Evolutionary conservation across 2,888 invertebrate species (phyloP).

Genomic region (Ptilodon capucinus): DNA sequence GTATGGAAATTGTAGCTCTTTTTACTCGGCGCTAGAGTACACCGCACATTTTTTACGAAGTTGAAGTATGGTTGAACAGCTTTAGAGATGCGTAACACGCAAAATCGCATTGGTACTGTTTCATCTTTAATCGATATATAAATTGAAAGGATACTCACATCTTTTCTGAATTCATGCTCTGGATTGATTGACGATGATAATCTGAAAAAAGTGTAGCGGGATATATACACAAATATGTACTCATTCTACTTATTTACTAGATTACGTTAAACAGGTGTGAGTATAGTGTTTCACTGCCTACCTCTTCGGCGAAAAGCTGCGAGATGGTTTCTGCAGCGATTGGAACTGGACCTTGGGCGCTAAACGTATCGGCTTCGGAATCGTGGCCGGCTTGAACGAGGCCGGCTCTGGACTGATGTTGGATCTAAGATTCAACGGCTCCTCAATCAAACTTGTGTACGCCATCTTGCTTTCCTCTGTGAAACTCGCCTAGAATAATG

Average conservation of each 20-base stretch:
- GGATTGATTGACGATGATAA: neutral
- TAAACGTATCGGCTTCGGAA: slow-evolving; percentile 40
- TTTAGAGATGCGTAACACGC: too few species aligned
- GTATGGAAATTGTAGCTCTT: too few species aligned
- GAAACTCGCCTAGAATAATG: slow-evolving; percentile 90
- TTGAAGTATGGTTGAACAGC: too few species aligned
- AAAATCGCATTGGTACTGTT: too few species aligned
- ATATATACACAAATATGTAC: too few species aligned
- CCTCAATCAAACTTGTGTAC: slow-evolving; percentile 95
- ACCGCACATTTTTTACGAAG: too few species aligned
- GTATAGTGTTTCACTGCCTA: neutral
- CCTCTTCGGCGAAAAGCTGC: neutral
- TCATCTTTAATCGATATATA: too few species aligned
- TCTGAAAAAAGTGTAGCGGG: neutral
- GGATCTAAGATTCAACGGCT: slow-evolving; percentile 72
- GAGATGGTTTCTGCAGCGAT: slow-evolving; percentile 46
- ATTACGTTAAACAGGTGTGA: too few species aligned
- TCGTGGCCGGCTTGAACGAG: slow-evolving; percentile 28
- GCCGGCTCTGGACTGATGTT: slow-evolving; percentile 41
- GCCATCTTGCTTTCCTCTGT: slow-evolving; percentile 96
- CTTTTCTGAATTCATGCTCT: slow-evolving; percentile 12
- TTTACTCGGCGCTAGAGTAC: too few species aligned
- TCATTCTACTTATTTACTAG: too few species aligned
- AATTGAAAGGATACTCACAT: slow-evolving; percentile 22
- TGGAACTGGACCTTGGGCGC: slow-evolving; percentile 35